A percentile compares a stretch with the other conserved stretches of the same genome.
These are phyloP conservation scores for Trogon surrucura DNA, from an alignment of 2,113 vertebrate species.

Conservation along the genomic window DNA sequence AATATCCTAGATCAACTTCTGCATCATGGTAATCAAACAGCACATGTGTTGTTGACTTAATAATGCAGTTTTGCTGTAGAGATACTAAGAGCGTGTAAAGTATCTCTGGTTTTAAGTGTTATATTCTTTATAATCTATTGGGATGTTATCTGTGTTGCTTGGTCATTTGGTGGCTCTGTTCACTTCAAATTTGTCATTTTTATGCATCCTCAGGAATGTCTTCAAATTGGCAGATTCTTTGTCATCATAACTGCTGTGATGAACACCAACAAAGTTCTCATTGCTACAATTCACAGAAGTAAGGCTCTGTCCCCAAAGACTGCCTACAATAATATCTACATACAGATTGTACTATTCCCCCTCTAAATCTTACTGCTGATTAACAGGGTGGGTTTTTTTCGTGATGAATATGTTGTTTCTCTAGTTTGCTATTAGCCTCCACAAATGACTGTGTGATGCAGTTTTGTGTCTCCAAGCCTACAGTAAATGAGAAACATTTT, in stretches of 20 bases:
- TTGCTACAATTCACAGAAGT: not conserved
- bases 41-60: not conserved
- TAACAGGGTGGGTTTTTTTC: not conserved
- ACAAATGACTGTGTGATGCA: not conserved
- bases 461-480: constrained; percentile 37
- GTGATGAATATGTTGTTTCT: not conserved
- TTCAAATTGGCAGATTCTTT: not conserved
- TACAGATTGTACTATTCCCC: not conserved
- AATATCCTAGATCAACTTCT: constrained; percentile 26
- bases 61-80: not conserved
- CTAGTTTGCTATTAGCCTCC: constrained; percentile 15
- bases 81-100: not conserved
- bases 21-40: constrained; percentile 9
- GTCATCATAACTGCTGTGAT: not conserved
- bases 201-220: not conserved
- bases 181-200: constrained; percentile 7
- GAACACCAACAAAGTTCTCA: not conserved
- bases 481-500: constrained; percentile 50
- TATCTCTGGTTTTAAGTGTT: not conserved
- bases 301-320: not conserved
- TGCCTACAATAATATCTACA: not conserved
- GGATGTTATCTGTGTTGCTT: not conserved
- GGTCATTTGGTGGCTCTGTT: not conserved
- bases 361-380: not conserved
- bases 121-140: not conserved